These are phyloP conservation scores for Drosophila prosaltans DNA, from an alignment of 1,140 invertebrate species.

Conservation along the genomic window DNA sequence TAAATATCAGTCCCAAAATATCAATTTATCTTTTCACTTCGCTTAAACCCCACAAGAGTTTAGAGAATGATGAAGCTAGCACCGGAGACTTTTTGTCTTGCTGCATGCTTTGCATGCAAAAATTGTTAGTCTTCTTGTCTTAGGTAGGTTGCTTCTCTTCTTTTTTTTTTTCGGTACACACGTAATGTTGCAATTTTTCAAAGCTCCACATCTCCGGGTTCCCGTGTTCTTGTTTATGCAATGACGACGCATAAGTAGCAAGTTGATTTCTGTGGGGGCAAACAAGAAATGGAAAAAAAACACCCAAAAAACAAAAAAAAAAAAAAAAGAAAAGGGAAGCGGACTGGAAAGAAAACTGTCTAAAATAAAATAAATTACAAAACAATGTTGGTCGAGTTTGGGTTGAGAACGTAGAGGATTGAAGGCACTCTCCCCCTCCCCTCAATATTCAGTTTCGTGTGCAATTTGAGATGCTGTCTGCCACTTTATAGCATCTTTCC, in stretches of 20 bases:
- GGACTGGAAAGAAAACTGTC: constrained; percentile 64
- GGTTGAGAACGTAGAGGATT: background rate
- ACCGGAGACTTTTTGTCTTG: constrained; percentile 29
- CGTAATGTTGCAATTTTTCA: constrained; percentile 74
- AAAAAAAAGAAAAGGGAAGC: constrained; percentile 21
- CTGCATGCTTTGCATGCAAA: constrained; percentile 74
- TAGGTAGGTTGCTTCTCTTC: background rate
- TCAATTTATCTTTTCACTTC: constrained; percentile 72
- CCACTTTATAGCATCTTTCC: constrained; percentile 58
- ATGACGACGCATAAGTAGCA: constrained; percentile 78
- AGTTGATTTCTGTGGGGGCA: constrained; percentile 47
- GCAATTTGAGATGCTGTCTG: constrained; percentile 51
- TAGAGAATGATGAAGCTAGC: constrained; percentile 18
- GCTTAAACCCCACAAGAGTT: constrained; percentile 14
- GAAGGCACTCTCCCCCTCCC: constrained; percentile 13
- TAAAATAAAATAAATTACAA: constrained; percentile 80
- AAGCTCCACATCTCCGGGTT: constrained; percentile 15
- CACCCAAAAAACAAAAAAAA: background rate
- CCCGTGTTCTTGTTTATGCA: constrained; percentile 55
- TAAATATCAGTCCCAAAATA: constrained; percentile 63
- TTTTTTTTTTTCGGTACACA: constrained; percentile 33
- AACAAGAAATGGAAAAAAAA: too few relatives aligned
- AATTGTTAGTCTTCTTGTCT: constrained; percentile 30
- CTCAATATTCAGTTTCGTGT: constrained; percentile 35
- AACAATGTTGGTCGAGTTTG: constrained; percentile 61